Evolutionary conservation across 2,888 invertebrate species (phyloP).

Genomic region (Trichacis sp.): DNA sequence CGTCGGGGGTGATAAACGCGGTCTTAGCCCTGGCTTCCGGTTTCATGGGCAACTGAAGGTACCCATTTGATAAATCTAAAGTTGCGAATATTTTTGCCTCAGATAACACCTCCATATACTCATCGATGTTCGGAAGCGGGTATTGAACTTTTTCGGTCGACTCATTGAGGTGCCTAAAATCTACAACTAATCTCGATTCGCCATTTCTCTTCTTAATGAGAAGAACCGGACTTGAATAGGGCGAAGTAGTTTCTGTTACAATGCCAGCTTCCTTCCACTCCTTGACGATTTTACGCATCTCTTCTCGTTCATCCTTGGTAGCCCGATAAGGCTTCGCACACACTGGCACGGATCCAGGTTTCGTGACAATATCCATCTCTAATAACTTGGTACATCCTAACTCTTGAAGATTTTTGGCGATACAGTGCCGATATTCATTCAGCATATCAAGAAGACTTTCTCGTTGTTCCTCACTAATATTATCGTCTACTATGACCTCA

Average conservation of each 20-base stretch:
- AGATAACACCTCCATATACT: constrained; percentile 18
- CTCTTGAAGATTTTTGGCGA: too few species aligned
- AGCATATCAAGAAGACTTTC: too few species aligned
- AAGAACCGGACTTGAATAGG: constrained; percentile 33
- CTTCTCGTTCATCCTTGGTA: too few species aligned
- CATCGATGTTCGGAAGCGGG: constrained; percentile 28
- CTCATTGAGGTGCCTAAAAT: constrained; percentile 33
- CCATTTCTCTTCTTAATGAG: constrained; percentile 29
- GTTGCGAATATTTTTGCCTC: constrained; percentile 13
- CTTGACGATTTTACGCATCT: too few species aligned
- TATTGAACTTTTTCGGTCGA: constrained; percentile 28
- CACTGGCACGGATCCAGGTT: too few species aligned
- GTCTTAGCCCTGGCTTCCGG: constrained; percentile 28
- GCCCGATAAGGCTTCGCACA: too few species aligned
- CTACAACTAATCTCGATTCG: constrained; percentile 37
- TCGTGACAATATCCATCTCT: too few species aligned
- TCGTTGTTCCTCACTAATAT: too few species aligned
- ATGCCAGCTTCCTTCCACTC: background rate
- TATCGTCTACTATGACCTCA: too few species aligned
- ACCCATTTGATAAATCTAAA: constrained; percentile 25
- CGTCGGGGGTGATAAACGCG: constrained; percentile 43
- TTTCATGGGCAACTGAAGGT: constrained; percentile 31
- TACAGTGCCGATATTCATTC: too few species aligned
- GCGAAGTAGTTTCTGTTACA: background rate
- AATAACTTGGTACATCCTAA: too few species aligned